Evolutionary conservation across 2,113 vertebrate species (phyloP).

Genomic region (Porphyrio hochstetteri): DNA sequence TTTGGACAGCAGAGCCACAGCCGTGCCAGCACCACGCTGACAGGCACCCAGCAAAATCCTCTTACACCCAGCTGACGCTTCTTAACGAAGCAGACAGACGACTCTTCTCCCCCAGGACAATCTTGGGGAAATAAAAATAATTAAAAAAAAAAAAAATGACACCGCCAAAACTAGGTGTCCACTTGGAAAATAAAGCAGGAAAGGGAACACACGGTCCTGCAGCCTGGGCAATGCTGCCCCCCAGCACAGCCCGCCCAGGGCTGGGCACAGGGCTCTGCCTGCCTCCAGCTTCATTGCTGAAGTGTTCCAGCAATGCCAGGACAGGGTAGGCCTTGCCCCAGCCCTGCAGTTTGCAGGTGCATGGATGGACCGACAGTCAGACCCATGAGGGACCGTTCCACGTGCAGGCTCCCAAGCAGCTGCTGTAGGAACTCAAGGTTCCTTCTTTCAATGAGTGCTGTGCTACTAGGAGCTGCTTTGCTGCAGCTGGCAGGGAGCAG

Average conservation of each 20-base stretch:
- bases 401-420: not conserved
- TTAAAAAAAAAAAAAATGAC: too few relatives aligned
- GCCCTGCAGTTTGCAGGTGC: not conserved
- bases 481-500: not conserved
- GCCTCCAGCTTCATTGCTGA: not conserved
- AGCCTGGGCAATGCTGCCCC: not conserved
- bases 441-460: not conserved
- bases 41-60: not conserved
- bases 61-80: not conserved
- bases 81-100: not conserved
- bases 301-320: not conserved
- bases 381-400: not conserved
- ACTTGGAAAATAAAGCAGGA: not conserved
- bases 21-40: not conserved
- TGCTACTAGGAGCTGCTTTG: not conserved
- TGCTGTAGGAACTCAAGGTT: not conserved
- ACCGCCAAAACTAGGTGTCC: not conserved
- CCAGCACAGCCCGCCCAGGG: rapidly evolving
- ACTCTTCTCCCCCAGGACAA: not conserved
- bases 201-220: rapidly evolving
- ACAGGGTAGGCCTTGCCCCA: not conserved
- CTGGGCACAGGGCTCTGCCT: not conserved
- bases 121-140: too few relatives aligned
- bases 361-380: not conserved
- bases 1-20: not conserved